Base-by-base conservation (phyloP, 2,113 vertebrate species). In the Mormyrus iriodes region DNA sequence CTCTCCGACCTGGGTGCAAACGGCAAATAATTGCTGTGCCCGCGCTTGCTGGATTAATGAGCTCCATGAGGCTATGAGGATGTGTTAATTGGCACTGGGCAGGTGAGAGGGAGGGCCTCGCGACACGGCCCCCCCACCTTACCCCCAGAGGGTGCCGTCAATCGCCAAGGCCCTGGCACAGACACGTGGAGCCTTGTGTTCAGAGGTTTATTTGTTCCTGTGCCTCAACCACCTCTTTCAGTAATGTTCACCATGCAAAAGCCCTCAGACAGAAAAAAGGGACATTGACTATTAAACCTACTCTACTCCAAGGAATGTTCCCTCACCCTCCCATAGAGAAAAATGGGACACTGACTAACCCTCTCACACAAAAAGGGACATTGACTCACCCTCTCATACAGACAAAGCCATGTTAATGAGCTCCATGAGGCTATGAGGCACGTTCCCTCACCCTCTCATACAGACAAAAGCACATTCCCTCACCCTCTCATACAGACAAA, bases 21-120 rank as follows among this genome's bases (percentile, higher is more conserved):
- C 44, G 49, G 21, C 5, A 85, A 85, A 88, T 93, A 93, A 94
- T 91, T 94, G 91, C 88, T 69, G 61, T 88, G 91, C 85, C 55
- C 84, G 79, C 93, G 52, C 52, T 88, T 3, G 21, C 27, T 19
- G n/a, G 65, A 92, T 92, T 91, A 93, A 94, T 92, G 91, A 93
- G 92, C 90, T 90, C 52, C 21, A 88, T 88, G 89, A 48, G 90
- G 53, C 89, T 88, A 82, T 3, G 12, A 87, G 92, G 88, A 92
- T 4, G 90, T 91, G 93, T 90, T 94, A 94, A 94, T 93, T 93
- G 92, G 92, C 91, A 91, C 6, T 17, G 89, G 91, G 90, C 88
- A 87, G 90, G 90, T 86, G 91, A 89, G 88, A 90, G n/a, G 91
- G 90, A 89, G 86, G 21, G 48, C n/a, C 35, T 88, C 88, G 13